Conservation (phyloP, 2,797 vertebrate species). For the Gymnopithys bicolor region DNA sequence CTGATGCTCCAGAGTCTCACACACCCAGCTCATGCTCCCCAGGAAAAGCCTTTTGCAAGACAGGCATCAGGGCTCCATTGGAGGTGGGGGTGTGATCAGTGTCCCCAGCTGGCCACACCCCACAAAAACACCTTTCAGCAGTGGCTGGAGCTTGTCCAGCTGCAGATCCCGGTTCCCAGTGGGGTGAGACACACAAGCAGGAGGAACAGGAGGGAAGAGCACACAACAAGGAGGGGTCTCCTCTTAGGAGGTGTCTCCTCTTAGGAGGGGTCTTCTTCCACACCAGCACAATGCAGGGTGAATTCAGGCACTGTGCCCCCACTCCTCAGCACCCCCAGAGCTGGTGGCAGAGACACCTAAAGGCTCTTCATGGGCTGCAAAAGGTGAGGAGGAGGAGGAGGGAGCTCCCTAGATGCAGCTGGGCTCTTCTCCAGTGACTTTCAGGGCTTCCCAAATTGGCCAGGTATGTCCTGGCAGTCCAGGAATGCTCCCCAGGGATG, state of each 20-base stretch:
- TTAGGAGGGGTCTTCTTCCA: not conserved
- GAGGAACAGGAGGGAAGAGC: not conserved
- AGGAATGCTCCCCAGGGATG: not conserved
- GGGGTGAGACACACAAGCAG: not conserved
- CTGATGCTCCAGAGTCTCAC: not conserved
- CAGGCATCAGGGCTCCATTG: not conserved
- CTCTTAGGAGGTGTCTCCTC: not conserved
- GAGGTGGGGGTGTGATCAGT: not conserved
- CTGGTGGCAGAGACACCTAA: not conserved
- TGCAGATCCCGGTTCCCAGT: not conserved
- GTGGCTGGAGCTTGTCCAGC: not conserved
- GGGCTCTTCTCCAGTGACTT: not conserved
- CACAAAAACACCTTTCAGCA: not conserved
- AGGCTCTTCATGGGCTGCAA: not conserved
- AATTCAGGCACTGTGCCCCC: not conserved
- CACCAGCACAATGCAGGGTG: accelerated
- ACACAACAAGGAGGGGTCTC: not conserved
- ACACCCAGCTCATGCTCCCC: not conserved
- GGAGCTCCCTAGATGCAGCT: not conserved
- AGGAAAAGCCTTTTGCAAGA: not conserved
- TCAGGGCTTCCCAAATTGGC: not conserved
- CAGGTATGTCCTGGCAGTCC: too few relatives aligned
- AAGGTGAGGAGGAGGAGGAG: not conserved
- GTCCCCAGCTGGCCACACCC: not conserved
- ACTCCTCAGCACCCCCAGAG: too few relatives aligned